Percentiles rank a stretch among this genome's conserved stretches.
Evolutionary conservation across 2,113 vertebrate genomes (phyloP).

Genomic region (Amazona guildingii): DNA sequence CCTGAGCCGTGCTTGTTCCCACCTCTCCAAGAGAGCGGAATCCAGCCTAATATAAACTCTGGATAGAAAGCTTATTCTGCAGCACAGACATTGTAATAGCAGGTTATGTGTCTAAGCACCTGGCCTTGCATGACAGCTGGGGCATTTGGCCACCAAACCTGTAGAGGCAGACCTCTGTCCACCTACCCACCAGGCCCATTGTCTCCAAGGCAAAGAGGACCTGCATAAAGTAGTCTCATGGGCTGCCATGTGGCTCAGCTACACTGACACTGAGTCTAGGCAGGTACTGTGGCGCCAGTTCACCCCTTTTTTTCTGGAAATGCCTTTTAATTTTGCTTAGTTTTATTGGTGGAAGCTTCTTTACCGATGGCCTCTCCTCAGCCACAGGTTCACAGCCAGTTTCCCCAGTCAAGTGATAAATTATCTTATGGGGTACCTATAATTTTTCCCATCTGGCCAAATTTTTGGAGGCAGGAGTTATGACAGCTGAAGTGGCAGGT

Average conservation of each 20-base stretch:
- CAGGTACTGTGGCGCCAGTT: background rate
- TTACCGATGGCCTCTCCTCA: background rate
- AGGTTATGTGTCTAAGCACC: background rate
- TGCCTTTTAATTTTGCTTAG: background rate
- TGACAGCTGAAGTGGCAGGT: background rate
- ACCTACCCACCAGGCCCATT: background rate
- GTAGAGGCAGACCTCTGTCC: background rate
- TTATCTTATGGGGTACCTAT: background rate
- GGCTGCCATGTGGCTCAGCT: background rate
- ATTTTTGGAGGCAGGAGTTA: background rate
- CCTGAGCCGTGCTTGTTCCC: background rate
- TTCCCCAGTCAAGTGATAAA: background rate
- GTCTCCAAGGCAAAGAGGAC: background rate
- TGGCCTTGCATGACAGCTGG: background rate
- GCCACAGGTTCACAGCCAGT: background rate
- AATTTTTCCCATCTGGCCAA: background rate
- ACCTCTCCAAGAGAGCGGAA: background rate
- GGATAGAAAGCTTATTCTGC: background rate
- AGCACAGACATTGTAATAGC: background rate
- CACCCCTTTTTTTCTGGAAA: background rate
- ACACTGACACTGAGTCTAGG: background rate
- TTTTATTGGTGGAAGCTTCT: background rate
- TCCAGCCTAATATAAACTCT: background rate
- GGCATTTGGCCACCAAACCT: fast-evolving
- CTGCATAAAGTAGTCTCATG: background rate